These are phyloP conservation scores for Scaptomyza graminum DNA, from an alignment of 1,140 invertebrate species.

Conservation along the genomic window DNA sequence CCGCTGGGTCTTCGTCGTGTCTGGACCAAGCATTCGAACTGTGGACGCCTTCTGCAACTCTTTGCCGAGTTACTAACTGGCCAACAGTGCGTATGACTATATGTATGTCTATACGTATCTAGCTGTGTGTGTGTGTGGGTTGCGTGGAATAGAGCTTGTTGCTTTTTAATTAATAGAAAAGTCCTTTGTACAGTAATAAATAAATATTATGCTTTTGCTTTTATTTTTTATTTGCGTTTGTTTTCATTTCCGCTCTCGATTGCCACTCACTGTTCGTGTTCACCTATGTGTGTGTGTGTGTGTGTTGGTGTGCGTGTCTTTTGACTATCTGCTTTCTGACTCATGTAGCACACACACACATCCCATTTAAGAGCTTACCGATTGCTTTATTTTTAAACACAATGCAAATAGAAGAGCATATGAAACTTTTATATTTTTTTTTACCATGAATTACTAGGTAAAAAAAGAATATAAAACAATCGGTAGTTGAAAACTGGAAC, in stretches of 20 bases:
- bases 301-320: slow-evolving; percentile 5
- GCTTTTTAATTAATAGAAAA: slow-evolving; percentile 84
- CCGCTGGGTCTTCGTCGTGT: slow-evolving; percentile 58
- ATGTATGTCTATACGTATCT: slow-evolving; percentile 18
- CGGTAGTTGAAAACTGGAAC: not conserved
- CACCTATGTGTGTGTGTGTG: not conserved
- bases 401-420: not conserved
- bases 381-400: slow-evolving; percentile 3
- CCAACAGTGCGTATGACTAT: slow-evolving; percentile 7
- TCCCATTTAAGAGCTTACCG: slow-evolving; percentile 9
- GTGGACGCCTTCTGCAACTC: slow-evolving; percentile 34
- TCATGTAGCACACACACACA: not conserved
- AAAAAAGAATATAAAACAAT: not conserved
- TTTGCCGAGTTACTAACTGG: slow-evolving; percentile 28
- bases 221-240: slow-evolving; percentile 49
- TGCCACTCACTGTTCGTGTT: slow-evolving; percentile 33
- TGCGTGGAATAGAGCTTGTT: slow-evolving; percentile 61
- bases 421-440: no score
- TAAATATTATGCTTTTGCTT: slow-evolving; percentile 83
- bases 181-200: slow-evolving; percentile 84
- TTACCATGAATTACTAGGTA: no score
- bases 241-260: slow-evolving; percentile 57
- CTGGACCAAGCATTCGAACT: slow-evolving; percentile 43
- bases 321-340: slow-evolving; percentile 49
- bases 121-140: slow-evolving; percentile 31